Evolutionary conservation across 2,113 vertebrate species (phyloP).

Genomic region (Onychostruthus taczanowskii): DNA sequence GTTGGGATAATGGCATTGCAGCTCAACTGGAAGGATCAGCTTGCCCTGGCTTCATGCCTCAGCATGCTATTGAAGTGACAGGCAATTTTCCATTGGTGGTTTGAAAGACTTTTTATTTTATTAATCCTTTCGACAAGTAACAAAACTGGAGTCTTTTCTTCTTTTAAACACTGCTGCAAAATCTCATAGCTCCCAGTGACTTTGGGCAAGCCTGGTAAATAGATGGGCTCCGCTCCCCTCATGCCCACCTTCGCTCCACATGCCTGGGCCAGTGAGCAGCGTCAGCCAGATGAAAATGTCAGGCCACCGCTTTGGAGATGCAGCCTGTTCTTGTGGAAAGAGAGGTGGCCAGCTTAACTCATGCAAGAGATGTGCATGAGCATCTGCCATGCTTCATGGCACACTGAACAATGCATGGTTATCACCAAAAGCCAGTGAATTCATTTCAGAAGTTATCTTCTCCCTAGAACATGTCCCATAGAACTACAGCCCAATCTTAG

Average conservation of each 20-base stretch:
- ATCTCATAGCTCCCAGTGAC: background rate
- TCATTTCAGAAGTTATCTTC: constrained; percentile 2
- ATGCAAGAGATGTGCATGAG: fast-evolving
- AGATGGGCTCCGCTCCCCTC: fast-evolving
- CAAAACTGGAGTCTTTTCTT: background rate
- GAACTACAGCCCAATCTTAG: background rate
- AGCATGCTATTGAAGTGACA: background rate
- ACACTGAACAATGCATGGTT: background rate
- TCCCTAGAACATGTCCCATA: background rate
- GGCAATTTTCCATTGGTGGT: background rate
- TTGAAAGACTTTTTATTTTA: constrained; percentile 11
- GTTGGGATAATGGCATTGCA: background rate
- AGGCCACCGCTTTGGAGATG: background rate
- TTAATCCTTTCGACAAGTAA: background rate
- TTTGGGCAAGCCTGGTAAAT: background rate
- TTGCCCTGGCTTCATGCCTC: background rate
- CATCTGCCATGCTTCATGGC: background rate
- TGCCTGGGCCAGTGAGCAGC: background rate
- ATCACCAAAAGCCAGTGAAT: background rate
- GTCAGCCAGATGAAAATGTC: background rate
- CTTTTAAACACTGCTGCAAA: background rate
- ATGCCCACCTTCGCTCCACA: fast-evolving
- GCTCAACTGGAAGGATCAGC: constrained; percentile 1
- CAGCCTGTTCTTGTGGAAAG: background rate
- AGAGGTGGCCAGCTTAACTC: background rate